phyloP scores from a whole-genome alignment of 1,140 invertebrate species.

The Apis mellifera region DNA sequence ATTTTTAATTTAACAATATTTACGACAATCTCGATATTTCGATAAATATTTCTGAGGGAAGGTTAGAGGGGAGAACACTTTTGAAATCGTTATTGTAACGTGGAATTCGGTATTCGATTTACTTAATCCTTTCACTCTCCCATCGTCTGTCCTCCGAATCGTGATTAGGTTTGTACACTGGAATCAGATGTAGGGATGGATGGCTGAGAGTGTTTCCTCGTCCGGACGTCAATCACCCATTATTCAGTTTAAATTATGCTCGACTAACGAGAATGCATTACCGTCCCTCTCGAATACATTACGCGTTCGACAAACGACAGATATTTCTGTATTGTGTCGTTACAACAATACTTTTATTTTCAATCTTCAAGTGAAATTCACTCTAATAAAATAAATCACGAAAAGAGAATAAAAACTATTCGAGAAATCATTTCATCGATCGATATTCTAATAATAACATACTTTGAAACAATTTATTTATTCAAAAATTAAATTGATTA shows the following conservation, averaged over 20 bases:
- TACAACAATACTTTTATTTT: not conserved
- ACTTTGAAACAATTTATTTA: too few relatives aligned
- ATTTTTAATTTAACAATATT: too few relatives aligned
- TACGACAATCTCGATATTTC: too few relatives aligned
- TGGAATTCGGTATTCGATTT: not conserved
- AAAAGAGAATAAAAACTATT: too few relatives aligned
- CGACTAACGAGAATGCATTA: conserved; percentile 16
- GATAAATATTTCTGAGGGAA: too few relatives aligned
- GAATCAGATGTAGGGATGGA: not conserved
- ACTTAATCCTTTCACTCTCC: not conserved
- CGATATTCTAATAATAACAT: too few relatives aligned
- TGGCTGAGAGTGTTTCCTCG: conserved; percentile 23
- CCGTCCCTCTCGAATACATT: too few relatives aligned
- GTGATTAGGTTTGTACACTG: not conserved
- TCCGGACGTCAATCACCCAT: conserved; percentile 23
- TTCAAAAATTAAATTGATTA: too few relatives aligned
- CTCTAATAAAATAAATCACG: too few relatives aligned
- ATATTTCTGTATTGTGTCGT: not conserved
- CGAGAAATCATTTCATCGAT: too few relatives aligned
- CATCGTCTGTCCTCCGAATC: not conserved
- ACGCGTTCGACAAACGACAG: not conserved
- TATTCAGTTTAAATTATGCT: conserved; percentile 26
- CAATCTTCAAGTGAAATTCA: too few relatives aligned
- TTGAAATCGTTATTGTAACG: not conserved
- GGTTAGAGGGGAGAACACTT: too few relatives aligned